Evolutionary conservation across 2,797 vertebrate species (phyloP).

Genomic region (Chromis chromis): DNA sequence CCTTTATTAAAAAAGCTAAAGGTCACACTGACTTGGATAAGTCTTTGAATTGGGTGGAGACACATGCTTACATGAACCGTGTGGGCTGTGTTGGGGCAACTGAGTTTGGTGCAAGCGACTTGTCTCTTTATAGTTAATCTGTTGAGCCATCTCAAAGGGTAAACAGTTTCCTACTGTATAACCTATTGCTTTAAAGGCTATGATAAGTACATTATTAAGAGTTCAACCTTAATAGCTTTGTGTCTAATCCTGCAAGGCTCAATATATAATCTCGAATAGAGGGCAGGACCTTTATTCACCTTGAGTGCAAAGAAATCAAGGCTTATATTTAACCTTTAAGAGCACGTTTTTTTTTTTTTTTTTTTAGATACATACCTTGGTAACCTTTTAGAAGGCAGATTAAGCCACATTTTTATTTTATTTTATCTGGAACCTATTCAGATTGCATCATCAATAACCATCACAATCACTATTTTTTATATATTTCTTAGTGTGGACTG

Average conservation of each 20-base stretch:
- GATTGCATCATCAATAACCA: too few species aligned
- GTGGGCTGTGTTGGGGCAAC: background rate
- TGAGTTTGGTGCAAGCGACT: too few species aligned
- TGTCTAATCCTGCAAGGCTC: background rate
- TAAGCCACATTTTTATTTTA: too few species aligned
- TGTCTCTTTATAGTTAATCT: background rate
- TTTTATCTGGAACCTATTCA: too few species aligned
- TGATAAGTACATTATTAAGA: background rate
- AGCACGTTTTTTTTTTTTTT: background rate
- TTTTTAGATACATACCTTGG: too few species aligned
- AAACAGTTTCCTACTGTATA: background rate
- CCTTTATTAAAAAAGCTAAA: conserved; percentile 26
- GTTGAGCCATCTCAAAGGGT: background rate
- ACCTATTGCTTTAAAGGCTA: background rate
- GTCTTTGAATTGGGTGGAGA: conserved; percentile 12
- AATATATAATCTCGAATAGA: background rate
- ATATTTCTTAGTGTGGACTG: too few species aligned
- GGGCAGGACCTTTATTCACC: background rate
- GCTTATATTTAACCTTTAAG: background rate
- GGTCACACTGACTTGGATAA: conserved; percentile 18
- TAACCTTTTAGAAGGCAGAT: too few species aligned
- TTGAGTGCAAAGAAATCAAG: background rate
- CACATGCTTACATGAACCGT: background rate
- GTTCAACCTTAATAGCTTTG: background rate
- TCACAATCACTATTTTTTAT: too few species aligned